phyloP scores from a whole-genome alignment of 2,888 invertebrate species.

The Timema cristinae region DNA sequence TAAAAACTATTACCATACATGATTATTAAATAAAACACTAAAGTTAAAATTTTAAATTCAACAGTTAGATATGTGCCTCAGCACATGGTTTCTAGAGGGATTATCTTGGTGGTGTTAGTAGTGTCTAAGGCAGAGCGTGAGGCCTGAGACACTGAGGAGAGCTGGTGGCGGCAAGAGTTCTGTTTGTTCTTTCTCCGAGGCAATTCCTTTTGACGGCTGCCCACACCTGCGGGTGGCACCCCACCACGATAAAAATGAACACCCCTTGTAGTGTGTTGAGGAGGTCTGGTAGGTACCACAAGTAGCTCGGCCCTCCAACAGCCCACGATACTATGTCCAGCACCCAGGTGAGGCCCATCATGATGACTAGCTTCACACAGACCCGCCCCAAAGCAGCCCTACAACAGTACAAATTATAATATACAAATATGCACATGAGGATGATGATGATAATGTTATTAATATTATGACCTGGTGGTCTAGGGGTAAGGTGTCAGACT shows the following conservation, averaged over 20 bases:
- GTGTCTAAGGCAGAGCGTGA: conserved; percentile 75
- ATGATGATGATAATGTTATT: not conserved
- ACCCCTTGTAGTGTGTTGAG: conserved; percentile 85
- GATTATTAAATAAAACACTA: no score
- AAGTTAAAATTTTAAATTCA: no score
- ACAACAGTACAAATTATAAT: conserved; percentile 38
- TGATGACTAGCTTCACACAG: conserved; percentile 79
- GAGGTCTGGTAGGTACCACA: conserved; percentile 81
- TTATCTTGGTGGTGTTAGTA: conserved; percentile 58
- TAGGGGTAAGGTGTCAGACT: no score
- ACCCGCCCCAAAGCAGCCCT: conserved; percentile 78
- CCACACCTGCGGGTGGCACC: conserved; percentile 80
- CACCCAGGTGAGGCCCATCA: conserved; percentile 74
- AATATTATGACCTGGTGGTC: no score
- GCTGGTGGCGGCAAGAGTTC: conserved; percentile 52
- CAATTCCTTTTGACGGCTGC: conserved; percentile 64
- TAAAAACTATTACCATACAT: no score
- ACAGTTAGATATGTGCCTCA: conserved; percentile 32
- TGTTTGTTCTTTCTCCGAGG: conserved; percentile 50
- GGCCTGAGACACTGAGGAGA: conserved; percentile 64
- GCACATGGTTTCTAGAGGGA: conserved; percentile 54
- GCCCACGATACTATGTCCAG: conserved; percentile 82
- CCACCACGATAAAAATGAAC: conserved; percentile 83
- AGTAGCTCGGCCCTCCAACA: conserved; percentile 71
- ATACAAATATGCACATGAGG: not conserved